A percentile compares a stretch with the other conserved stretches of the same genome.
These are phyloP conservation scores for Siphonodentalium dalli DNA, from an alignment of 2,888 invertebrate genomes.

Conservation along the genomic window DNA sequence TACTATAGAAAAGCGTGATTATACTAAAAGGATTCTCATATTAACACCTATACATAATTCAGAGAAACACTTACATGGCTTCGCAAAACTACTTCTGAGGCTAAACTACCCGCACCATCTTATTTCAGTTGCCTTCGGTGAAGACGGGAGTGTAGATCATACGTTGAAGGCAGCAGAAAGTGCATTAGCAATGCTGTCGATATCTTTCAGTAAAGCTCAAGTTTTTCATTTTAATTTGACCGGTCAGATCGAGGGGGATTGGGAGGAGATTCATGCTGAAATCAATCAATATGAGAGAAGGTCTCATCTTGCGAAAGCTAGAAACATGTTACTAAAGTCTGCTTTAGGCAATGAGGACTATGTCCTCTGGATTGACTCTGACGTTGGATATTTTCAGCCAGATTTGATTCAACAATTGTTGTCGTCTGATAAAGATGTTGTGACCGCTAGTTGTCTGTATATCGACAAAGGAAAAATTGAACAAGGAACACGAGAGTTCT, in stretches of 20 bases:
- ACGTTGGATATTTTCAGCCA: constrained; percentile 42
- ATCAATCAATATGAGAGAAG: constrained; percentile 43
- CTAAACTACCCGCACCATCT: constrained; percentile 51
- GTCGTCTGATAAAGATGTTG: constrained; percentile 45
- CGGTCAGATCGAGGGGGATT: constrained; percentile 35
- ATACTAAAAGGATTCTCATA: constrained; percentile 42
- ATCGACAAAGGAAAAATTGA: constrained; percentile 28
- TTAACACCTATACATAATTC: constrained; percentile 55
- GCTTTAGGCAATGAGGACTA: constrained; percentile 44
- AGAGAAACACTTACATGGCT: constrained; percentile 36
- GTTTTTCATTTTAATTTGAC: constrained; percentile 44
- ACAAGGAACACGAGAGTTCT: too few species aligned
- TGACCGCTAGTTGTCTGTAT: constrained; percentile 49
- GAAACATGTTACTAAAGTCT: constrained; percentile 45
- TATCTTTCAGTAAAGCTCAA: constrained; percentile 37
- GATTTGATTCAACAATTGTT: constrained; percentile 55
- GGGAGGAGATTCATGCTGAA: constrained; percentile 41
- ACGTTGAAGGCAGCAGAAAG: constrained; percentile 40
- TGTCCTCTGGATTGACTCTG: constrained; percentile 59
- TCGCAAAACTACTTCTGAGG: constrained; percentile 37
- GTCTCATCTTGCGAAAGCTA: constrained; percentile 48
- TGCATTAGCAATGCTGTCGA: constrained; percentile 33
- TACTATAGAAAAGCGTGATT: constrained; percentile 22
- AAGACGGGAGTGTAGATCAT: constrained; percentile 54
- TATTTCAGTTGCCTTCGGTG: constrained; percentile 54